Evolutionary conservation across 2,888 invertebrate genomes (phyloP).

Genomic region (Norana najaformis): DNA sequence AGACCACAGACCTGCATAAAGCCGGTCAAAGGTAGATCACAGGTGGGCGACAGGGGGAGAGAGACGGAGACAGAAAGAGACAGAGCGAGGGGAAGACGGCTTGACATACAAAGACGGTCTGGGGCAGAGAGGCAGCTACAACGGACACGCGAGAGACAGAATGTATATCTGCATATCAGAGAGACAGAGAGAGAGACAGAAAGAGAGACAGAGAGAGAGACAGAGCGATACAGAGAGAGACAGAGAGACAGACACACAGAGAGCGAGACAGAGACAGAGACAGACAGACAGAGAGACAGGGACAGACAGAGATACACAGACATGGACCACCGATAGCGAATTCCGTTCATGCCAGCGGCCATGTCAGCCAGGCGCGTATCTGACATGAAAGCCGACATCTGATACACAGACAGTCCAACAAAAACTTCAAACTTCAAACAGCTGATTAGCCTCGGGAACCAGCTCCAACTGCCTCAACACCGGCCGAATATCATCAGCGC

Average conservation of each 20-base stretch:
- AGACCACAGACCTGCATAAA: neutral
- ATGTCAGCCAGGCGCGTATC: neutral
- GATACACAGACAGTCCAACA: neutral
- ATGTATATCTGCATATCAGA: too few species aligned
- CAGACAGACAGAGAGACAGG: neutral
- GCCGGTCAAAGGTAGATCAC: slow-evolving; percentile 1
- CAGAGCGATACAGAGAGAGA: too few species aligned
- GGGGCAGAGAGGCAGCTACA: too few species aligned
- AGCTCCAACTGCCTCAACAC: too few species aligned
- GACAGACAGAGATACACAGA: neutral
- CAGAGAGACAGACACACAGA: neutral
- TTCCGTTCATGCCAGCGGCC: neutral
- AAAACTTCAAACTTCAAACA: too few species aligned
- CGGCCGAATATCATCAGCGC: too few species aligned
- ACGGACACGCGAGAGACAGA: too few species aligned
- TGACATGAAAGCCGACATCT: neutral
- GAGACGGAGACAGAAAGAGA: neutral
- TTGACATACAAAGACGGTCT: too few species aligned
- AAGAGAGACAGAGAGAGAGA: too few species aligned
- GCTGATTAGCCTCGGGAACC: too few species aligned
- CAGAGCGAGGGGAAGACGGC: neutral
- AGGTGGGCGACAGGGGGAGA: neutral
- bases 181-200: neutral
- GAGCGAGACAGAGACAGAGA: neutral
- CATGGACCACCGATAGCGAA: neutral